Base-by-base conservation (phyloP, 2,888 invertebrate species). In the Acleris laterana region DNA sequence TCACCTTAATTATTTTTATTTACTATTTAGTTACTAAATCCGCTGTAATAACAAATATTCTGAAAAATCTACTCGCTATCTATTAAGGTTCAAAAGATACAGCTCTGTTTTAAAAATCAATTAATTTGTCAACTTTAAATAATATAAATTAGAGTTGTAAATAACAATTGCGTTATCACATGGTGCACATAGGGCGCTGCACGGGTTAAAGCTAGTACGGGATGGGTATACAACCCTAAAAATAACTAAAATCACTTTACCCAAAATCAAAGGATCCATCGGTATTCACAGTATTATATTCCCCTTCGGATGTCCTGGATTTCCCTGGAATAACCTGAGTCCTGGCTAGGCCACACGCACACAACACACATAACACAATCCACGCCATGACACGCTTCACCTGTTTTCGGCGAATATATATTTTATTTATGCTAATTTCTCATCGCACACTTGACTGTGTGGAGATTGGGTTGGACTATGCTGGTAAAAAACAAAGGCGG, bases 201-300 rank as follows among this genome's bases (percentile, higher is more conserved):
- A 25, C 25, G 6, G 25, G 25, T 25, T 25, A 25, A 25, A 25
- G 25, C 6, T 25, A 25, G 25, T 1, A 20, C 20, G 20, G 20
- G 3, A n/a, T 6, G 19, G 17, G 3, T 42, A 42, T 1, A 6
- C 1, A 42, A 42, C n/a, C 16, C 13, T 44, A 46, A n/a, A 13
- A 62, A 38, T n/a, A 6, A 65, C 61, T 49, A 63, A 28, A 69
- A 60, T 11, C n/a, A 62, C 48, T 46, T 42, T 87, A 94, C 95
- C 96, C 96, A 84, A 96, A 96, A 82, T 95, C 94, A 77, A 94
- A 96, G 20, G 96, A 96, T 79, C 96, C 96, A 88, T 96, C 96
- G 32, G 94, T 93, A 72, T 95, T 94, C 48, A 95, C 92, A 66
- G 94, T 93, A 76, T 96, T 95, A 76, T 94, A 95, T 69, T 94